phyloP scores from a whole-genome alignment of 2,113 vertebrate species.

The Manacus vitellinus region DNA sequence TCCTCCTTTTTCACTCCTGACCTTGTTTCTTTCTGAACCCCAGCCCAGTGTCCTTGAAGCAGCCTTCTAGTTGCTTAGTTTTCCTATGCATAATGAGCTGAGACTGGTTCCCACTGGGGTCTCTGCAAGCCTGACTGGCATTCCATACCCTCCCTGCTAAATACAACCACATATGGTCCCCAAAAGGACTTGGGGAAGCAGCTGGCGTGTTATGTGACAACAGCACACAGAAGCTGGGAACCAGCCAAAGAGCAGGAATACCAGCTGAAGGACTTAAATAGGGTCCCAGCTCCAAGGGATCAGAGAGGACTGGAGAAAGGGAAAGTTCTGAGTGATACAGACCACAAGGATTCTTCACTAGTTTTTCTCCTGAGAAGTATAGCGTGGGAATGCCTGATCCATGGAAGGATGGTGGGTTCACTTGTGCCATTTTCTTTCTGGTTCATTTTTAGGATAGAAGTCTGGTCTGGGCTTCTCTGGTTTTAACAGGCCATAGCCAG shows the following conservation, averaged over 20 bases:
- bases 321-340: neutral
- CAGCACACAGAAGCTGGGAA: neutral
- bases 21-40: slow-evolving; percentile 7
- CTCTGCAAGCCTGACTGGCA: neutral
- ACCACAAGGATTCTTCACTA: neutral
- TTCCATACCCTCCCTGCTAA: slow-evolving; percentile 30
- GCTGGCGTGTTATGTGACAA: slow-evolving; percentile 17
- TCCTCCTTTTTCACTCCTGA: neutral
- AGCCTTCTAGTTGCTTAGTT: neutral
- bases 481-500: neutral
- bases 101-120: neutral
- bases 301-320: neutral
- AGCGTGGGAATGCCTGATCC: neutral
- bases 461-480: neutral
- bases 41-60: neutral
- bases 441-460: neutral
- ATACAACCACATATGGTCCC: neutral
- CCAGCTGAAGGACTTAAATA: slow-evolving; percentile 20
- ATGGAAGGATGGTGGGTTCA: neutral
- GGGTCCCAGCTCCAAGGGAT: neutral
- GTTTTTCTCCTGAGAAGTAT: neutral
- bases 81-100: neutral
- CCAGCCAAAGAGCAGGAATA: neutral
- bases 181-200: neutral
- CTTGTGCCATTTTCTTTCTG: neutral